Conservation (phyloP, 2,797 vertebrate species). For the Clamator glandarius region DNA sequence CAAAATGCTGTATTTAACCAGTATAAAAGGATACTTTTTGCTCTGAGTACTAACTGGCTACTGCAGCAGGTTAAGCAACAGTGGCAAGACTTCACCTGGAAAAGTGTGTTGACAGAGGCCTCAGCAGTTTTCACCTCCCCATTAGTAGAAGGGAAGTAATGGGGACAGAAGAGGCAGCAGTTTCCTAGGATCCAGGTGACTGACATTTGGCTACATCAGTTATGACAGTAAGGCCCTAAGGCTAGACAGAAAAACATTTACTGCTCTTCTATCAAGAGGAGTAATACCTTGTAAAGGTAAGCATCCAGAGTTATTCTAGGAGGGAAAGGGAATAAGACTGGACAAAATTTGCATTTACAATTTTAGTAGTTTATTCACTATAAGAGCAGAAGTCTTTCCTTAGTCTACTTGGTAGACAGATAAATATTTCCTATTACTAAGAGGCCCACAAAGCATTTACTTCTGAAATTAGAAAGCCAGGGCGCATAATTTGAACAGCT, state of each 20-base stretch:
- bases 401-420: background rate
- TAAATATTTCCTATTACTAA: background rate
- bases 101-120: background rate
- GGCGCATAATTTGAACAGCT: background rate
- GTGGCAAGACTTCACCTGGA: background rate
- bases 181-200: background rate
- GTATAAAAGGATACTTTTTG: background rate
- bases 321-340: background rate
- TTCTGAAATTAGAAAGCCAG: background rate
- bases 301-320: background rate
- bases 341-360: background rate
- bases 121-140: background rate
- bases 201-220: background rate
- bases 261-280: background rate
- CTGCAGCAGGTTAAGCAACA: background rate
- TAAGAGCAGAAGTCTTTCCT: background rate
- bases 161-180: background rate
- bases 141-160: background rate
- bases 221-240: background rate
- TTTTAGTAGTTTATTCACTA: background rate
- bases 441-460: background rate
- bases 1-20: background rate
- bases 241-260: background rate
- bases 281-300: rapidly evolving
- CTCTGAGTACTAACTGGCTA: background rate